Evolutionary conservation across 2,888 invertebrate genomes (phyloP).

Genomic region (Iselma pallidipennis): DNA sequence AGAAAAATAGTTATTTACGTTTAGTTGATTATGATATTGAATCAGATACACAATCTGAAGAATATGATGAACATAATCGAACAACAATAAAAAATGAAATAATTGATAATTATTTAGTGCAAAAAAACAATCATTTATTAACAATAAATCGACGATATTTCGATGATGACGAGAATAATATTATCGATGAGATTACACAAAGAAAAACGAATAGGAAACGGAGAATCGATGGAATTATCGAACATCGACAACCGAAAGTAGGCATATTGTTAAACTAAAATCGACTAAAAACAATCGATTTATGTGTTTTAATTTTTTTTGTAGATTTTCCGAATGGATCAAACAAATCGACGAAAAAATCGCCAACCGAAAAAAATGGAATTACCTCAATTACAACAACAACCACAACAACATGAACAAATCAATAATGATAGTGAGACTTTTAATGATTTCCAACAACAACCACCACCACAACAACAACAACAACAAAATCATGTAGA

Average conservation of each 20-base stretch:
- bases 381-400: constrained; percentile 37
- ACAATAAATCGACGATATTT: constrained; percentile 35
- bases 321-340: background rate
- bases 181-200: constrained; percentile 50
- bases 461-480: background rate
- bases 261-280: background rate
- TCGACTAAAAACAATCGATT: background rate
- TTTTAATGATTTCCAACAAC: background rate
- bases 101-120: too few relatives aligned
- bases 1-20: constrained; percentile 25
- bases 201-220: constrained; percentile 45
- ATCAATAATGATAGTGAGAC: constrained; percentile 31
- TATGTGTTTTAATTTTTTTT: background rate
- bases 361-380: constrained; percentile 44
- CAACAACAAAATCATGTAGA: background rate
- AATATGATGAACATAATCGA: constrained; percentile 24
- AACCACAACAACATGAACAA: constrained; percentile 54
- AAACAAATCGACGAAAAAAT: constrained; percentile 8
- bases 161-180: constrained; percentile 45
- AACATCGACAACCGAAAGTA: constrained; percentile 5
- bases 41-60: constrained; percentile 39
- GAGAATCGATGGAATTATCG: constrained; percentile 34
- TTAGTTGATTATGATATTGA: constrained; percentile 50
- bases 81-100: too few relatives aligned
- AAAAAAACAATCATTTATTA: background rate